These are phyloP conservation scores for Bugula neritina DNA, from an alignment of 2,888 invertebrate species.

Conservation along the genomic window DNA sequence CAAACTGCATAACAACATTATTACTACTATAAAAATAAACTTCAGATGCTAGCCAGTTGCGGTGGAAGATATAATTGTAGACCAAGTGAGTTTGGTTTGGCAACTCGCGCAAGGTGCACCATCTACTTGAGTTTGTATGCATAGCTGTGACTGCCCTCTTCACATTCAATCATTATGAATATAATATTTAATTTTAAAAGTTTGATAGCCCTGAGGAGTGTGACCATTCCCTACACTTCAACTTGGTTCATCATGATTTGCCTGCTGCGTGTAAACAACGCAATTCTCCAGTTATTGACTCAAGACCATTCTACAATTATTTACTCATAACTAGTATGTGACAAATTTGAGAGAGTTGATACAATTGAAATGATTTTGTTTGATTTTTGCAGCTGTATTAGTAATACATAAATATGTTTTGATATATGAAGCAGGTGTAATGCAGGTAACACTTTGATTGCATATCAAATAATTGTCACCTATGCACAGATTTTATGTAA, in stretches of 20 bases:
- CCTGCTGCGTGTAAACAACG: background rate
- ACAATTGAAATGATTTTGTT: background rate
- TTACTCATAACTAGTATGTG: background rate
- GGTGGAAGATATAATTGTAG: background rate
- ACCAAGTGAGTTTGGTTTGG: background rate
- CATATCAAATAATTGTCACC: background rate
- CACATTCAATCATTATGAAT: background rate
- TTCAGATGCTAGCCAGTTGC: background rate
- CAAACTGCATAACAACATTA: background rate
- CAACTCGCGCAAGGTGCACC: background rate
- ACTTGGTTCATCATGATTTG: background rate
- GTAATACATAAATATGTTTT: background rate
- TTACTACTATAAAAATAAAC: background rate
- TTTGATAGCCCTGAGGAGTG: background rate
- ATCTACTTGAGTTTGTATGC: background rate
- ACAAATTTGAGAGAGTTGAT: background rate
- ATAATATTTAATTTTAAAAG: background rate
- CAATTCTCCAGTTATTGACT: slow-evolving; percentile 3
- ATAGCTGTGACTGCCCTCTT: background rate
- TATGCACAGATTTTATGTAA: background rate
- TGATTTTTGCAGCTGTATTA: slow-evolving; percentile 25
- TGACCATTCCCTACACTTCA: background rate
- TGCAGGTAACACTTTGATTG: background rate
- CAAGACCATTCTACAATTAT: slow-evolving; percentile 2
- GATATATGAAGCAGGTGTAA: background rate